Evolutionary conservation across 2,797 vertebrate species (phyloP).

Genomic region (Sebastolobus altivelis): DNA sequence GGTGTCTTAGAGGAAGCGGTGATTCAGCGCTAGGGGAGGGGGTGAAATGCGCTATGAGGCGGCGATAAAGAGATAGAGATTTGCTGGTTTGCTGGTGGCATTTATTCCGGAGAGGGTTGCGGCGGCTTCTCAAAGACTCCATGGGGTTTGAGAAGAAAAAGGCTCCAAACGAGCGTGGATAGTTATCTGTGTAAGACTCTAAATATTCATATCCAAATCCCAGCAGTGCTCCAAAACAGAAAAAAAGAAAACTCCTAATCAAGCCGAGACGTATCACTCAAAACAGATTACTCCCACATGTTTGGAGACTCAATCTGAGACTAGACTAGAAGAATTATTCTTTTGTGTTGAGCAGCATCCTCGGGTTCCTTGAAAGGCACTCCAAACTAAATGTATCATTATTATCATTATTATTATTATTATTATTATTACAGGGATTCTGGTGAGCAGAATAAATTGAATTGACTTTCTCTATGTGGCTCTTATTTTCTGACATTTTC

Average conservation of each 20-base stretch:
- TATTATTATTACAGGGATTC: conserved; percentile 10
- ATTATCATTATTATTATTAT: conserved; percentile 9
- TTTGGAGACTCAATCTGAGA: conserved; percentile 46
- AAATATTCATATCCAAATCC: conserved; percentile 73
- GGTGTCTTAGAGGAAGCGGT: conserved; percentile 20
- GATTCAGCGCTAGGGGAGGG: conserved; percentile 8
- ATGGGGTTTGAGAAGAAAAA: conserved; percentile 67
- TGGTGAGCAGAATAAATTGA: conserved; percentile 16
- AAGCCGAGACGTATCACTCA: conserved; percentile 66
- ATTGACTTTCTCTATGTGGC: not conserved
- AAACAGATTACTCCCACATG: conserved; percentile 69
- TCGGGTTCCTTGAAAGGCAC: conserved; percentile 51
- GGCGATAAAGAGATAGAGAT: conserved; percentile 59
- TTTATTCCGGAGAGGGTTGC: conserved; percentile 64
- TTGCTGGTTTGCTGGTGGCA: conserved; percentile 63
- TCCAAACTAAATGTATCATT: conserved; percentile 30
- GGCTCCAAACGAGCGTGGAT: conserved; percentile 66
- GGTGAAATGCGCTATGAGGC: conserved; percentile 36
- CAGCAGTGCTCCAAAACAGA: conserved; percentile 64
- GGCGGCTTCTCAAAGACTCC: conserved; percentile 61
- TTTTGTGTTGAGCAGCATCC: conserved; percentile 28
- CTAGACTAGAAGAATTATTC: conserved; percentile 33
- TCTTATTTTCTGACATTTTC: conserved; percentile 17
- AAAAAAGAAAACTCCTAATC: conserved; percentile 69
- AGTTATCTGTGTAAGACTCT: conserved; percentile 69